Evolutionary conservation across 2,888 invertebrate genomes (phyloP).

Genomic region (Spilosoma lubricipeda): DNA sequence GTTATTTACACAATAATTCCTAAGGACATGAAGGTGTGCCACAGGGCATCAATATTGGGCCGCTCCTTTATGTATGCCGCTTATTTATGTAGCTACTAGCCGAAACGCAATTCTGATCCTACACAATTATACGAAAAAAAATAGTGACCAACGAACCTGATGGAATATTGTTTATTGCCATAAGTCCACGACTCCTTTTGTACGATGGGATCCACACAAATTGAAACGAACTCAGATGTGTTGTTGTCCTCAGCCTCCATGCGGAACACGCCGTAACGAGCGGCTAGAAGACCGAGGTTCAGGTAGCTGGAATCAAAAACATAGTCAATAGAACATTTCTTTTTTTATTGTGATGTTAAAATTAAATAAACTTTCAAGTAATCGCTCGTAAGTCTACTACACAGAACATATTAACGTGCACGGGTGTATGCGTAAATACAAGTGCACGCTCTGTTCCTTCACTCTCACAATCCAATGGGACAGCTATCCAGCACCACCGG

Average conservation of each 20-base stretch:
- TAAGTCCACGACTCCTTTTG: conserved; percentile 90
- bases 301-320: conserved; percentile 90
- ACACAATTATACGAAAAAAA: too few relatives aligned
- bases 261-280: conserved; percentile 90
- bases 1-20: neutral
- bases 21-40: neutral
- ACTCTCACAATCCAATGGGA: too few relatives aligned
- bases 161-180: conserved; percentile 90
- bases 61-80: too few relatives aligned
- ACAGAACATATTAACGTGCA: too few relatives aligned
- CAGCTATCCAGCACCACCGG: too few relatives aligned
- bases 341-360: neutral
- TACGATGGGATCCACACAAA: conserved; percentile 94
- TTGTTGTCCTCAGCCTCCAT: conserved; percentile 78
- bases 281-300: conserved; percentile 96
- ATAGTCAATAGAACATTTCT: neutral
- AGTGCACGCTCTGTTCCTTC: too few relatives aligned
- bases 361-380: too few relatives aligned
- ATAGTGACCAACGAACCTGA: conserved; percentile 81
- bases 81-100: neutral
- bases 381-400: too few relatives aligned
- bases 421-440: too few relatives aligned
- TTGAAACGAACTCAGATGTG: conserved; percentile 85
- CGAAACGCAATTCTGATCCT: too few relatives aligned
- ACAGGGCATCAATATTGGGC: neutral